phyloP scores from a whole-genome alignment of 1,140 invertebrate species.

The Mylabris phalerata region DNA sequence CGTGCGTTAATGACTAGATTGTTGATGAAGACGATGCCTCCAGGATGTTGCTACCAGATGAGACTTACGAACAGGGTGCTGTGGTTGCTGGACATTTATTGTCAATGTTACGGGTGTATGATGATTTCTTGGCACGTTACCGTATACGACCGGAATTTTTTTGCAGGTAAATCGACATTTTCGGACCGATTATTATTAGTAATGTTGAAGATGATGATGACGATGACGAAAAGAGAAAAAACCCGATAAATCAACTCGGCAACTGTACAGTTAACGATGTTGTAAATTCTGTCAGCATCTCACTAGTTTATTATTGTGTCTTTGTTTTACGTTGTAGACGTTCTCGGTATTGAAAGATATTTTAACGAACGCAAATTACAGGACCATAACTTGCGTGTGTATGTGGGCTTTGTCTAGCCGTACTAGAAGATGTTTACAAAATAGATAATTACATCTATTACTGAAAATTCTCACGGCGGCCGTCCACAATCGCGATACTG shows the following conservation, averaged over 20 bases:
- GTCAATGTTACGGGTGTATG: conserved; percentile 51
- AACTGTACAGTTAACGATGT: conserved; percentile 16
- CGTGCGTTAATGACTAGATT: too few relatives aligned
- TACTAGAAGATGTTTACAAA: too few relatives aligned
- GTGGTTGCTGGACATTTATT: conserved; percentile 46
- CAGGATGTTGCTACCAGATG: conserved; percentile 57
- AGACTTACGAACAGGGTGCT: conserved; percentile 55
- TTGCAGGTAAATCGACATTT: conserved; percentile 41
- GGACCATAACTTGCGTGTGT: background rate
- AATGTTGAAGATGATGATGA: too few relatives aligned
- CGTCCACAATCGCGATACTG: too few relatives aligned
- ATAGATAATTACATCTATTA: too few relatives aligned
- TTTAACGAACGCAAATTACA: conserved; percentile 14
- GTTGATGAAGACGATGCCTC: conserved; percentile 24
- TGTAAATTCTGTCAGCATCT: conserved; percentile 15
- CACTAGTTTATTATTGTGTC: conserved; percentile 9
- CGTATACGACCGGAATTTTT: conserved; percentile 59
- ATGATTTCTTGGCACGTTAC: conserved; percentile 55
- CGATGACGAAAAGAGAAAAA: too few relatives aligned
- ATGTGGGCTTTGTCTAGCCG: too few relatives aligned
- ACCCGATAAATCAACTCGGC: conserved; percentile 3
- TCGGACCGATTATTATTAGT: too few relatives aligned
- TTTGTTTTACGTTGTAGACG: conserved; percentile 10
- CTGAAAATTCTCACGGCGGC: too few relatives aligned
- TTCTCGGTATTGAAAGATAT: conserved; percentile 11